Percentiles rank a stretch among this genome's conserved stretches.
Evolutionary conservation across 2,797 vertebrate species (phyloP).

Genomic region (Champsocephalus esox): DNA sequence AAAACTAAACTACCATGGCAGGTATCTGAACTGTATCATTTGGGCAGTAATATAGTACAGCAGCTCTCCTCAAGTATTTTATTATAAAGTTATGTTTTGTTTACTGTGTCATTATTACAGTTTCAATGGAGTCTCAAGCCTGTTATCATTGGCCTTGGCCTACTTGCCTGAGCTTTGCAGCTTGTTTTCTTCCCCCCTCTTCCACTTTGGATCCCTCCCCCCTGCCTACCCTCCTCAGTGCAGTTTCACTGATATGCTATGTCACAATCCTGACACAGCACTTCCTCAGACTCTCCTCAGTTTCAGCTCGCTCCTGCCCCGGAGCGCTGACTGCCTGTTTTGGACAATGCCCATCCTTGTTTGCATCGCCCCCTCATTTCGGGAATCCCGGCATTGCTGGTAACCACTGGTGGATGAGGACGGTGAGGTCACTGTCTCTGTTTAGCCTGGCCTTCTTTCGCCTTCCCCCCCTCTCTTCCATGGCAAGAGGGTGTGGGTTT

Average conservation of each 20-base stretch:
- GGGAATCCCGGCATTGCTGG: constrained; percentile 85
- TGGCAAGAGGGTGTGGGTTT: constrained; percentile 26
- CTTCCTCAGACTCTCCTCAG: constrained; percentile 69
- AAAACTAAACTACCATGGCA: constrained; percentile 3
- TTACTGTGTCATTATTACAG: constrained; percentile 20
- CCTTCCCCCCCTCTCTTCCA: neutral
- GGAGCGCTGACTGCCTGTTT: constrained; percentile 66
- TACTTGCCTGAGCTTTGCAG: constrained; percentile 51
- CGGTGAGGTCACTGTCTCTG: constrained; percentile 82
- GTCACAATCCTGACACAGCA: constrained; percentile 83
- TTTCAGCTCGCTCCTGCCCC: constrained; percentile 69
- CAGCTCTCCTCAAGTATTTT: neutral
- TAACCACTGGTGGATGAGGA: constrained; percentile 78
- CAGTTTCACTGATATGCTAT: constrained; percentile 75
- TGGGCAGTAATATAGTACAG: neutral
- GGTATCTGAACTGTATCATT: neutral
- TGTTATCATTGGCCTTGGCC: constrained; percentile 55
- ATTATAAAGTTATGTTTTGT: neutral
- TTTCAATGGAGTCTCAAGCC: constrained; percentile 5
- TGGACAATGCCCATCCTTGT: constrained; percentile 86
- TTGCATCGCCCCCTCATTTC: constrained; percentile 77
- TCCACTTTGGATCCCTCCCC: constrained; percentile 44
- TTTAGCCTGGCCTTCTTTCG: constrained; percentile 59
- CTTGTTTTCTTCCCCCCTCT: constrained; percentile 3
- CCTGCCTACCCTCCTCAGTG: constrained; percentile 50